These are phyloP conservation scores for Tanytarsus gracilentus DNA, from an alignment of 2,888 invertebrate genomes.

Conservation along the genomic window DNA sequence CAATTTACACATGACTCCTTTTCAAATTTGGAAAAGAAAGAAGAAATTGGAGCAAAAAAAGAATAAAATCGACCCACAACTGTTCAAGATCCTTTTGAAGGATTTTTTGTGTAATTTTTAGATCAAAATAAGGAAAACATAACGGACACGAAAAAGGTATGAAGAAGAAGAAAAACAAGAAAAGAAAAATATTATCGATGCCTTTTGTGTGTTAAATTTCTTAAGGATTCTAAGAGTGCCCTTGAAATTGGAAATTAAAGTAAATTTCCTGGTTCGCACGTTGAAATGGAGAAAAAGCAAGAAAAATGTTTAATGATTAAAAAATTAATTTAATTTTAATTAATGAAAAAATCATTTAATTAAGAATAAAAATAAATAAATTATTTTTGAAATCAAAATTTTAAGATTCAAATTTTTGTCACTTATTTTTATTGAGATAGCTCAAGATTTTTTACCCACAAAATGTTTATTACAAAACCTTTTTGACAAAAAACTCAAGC, in stretches of 20 bases:
- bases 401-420: too few species aligned
- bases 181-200: not conserved
- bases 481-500: too few species aligned
- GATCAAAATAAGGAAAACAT: constrained; percentile 1
- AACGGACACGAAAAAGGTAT: constrained; percentile 11
- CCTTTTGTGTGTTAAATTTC: not conserved
- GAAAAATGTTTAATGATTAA: not conserved
- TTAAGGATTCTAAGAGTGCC: constrained; percentile 10
- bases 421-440: too few species aligned
- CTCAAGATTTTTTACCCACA: too few species aligned
- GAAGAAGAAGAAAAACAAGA: not conserved
- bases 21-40: not conserved
- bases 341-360: not conserved
- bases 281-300: not conserved
- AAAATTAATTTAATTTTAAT: not conserved
- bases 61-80: constrained; percentile 5
- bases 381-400: not conserved
- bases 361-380: not conserved
- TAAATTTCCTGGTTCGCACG: constrained; percentile 9
- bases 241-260: constrained; percentile 12
- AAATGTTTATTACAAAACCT: too few species aligned
- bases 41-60: not conserved
- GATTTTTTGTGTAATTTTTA: constrained; percentile 13
- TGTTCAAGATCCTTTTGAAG: constrained; percentile 17
- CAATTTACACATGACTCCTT: not conserved